These are phyloP conservation scores for Apoderus coryli DNA, from an alignment of 2,888 invertebrate species.

Conservation along the genomic window DNA sequence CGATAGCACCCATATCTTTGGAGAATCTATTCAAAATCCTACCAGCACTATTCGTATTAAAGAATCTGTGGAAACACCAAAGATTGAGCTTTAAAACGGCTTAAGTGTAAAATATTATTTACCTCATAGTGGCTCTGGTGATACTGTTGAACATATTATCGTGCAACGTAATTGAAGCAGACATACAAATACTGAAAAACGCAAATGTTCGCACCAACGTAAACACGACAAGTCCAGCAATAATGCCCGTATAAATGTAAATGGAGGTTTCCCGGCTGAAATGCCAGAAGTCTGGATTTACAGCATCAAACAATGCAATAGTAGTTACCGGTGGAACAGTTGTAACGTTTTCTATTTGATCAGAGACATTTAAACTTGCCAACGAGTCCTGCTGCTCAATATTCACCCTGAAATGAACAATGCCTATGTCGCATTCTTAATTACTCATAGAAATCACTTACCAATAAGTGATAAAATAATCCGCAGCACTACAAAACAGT, in stretches of 20 bases:
- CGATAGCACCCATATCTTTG: slow-evolving; percentile 50
- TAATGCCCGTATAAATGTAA: slow-evolving; percentile 31
- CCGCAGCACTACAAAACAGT: slow-evolving; percentile 59
- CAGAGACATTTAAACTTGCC: background rate
- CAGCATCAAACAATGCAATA: slow-evolving; percentile 6
- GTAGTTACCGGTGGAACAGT: slow-evolving; percentile 4
- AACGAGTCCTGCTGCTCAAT: slow-evolving; percentile 22
- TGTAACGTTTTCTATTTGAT: slow-evolving; percentile 1
- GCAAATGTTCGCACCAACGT: slow-evolving; percentile 34
- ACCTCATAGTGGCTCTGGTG: slow-evolving; percentile 43
- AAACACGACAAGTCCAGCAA: slow-evolving; percentile 30
- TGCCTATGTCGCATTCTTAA: background rate
- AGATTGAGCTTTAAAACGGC: too few relatives aligned
- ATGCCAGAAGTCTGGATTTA: slow-evolving; percentile 24
- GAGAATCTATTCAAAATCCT: slow-evolving; percentile 53
- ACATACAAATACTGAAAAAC: slow-evolving; percentile 41
- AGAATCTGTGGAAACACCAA: too few relatives aligned
- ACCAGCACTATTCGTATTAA: slow-evolving; percentile 49
- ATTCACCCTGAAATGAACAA: slow-evolving; percentile 23
- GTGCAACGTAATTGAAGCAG: slow-evolving; percentile 40
- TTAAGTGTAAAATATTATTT: too few relatives aligned
- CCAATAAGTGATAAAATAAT: slow-evolving; percentile 74
- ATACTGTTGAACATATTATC: slow-evolving; percentile 37
- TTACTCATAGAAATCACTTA: slow-evolving; percentile 26
- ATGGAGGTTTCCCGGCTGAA: slow-evolving; percentile 28